Evolutionary conservation across 2,113 vertebrate genomes (phyloP), one percentile per base, ranked within the genome.

Genomic region (Apistogramma diplotaenia): DNA sequence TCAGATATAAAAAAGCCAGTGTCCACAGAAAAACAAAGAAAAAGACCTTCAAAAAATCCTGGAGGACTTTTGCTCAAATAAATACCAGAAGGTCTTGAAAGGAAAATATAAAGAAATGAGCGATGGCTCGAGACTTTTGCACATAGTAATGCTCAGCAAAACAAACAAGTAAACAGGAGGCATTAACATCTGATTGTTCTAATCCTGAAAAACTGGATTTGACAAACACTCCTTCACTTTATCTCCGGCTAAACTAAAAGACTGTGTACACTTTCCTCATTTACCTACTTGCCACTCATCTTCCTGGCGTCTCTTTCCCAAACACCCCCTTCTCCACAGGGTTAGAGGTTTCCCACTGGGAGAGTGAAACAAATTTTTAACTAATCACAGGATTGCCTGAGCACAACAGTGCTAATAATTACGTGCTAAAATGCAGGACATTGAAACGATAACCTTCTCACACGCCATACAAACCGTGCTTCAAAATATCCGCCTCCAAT

Each of bases 281-380:
- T 88, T 89, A 40, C 70, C 58, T 75, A 37, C 54, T 43, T 70
- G 77, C 43, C 76, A 59, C 77, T 83, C 65, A 25, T 40, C 71
- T 54, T 53, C 23, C 56, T 78, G 67, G 31, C 54, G 35, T 73
- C 75, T 13, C n/a, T 27, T 10, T 3, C 37, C 7, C 27, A 58
- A 40, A 11, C 74, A 9, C 7, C 54, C 61, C 46, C 51, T 73
- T 46, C 81, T 79, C 55, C 21, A 1, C 55, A 19, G 58, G 87
- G 85, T 87, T 74, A 84, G 71, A 86, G 75, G 77, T 74, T 71
- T 75, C 87, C 70, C 23, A 58, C 78, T 82, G 87, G 43, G 83
- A 89, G 83, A 84, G 82, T 67, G 27, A 87, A 89, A 78, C 74
- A 70, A 19, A 82, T 85, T 86, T 87, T 79, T 78, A 89, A 84